Conservation (phyloP, 64 coral and sea anemone genomes). For the Anthopleura sola region DNA sequence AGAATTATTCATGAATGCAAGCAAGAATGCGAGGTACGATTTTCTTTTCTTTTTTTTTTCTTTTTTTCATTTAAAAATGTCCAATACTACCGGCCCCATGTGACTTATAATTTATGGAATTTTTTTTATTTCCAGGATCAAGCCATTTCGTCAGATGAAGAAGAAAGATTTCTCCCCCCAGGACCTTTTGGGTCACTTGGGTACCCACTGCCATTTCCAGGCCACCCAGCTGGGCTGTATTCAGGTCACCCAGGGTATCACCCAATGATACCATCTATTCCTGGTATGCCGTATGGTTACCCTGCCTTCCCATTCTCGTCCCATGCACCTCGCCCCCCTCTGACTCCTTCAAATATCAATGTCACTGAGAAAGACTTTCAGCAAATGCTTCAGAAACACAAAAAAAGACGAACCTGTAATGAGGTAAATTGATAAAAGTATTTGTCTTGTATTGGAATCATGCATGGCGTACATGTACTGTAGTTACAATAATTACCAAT, state of each 20-base stretch:
- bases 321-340: conserved; percentile 27
- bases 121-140: conserved; percentile 50
- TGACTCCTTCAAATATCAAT: conserved; percentile 27
- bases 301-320: conserved; percentile 57
- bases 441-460: no score
- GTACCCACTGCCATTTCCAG: conserved; percentile 28
- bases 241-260: conserved; percentile 13
- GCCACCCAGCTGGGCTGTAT: conserved; percentile 2
- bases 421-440: conserved; percentile 65
- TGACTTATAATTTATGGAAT: no score
- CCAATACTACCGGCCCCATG: not conserved
- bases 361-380: conserved; percentile 90
- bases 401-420: conserved; percentile 64
- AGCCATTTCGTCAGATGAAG: conserved; percentile 80
- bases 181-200: not conserved
- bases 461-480: no score
- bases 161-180: conserved; percentile 44
- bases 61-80: not conserved
- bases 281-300: conserved; percentile 73
- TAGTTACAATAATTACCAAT: no score
- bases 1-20: conserved; percentile 62
- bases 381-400: conserved; percentile 77
- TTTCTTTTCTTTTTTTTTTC: not conserved
- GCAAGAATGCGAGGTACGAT: conserved; percentile 69
- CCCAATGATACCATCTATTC: conserved; percentile 44